Evolutionary conservation across 2,797 vertebrate genomes (phyloP).

Genomic region (Micromesistius poutassou): DNA sequence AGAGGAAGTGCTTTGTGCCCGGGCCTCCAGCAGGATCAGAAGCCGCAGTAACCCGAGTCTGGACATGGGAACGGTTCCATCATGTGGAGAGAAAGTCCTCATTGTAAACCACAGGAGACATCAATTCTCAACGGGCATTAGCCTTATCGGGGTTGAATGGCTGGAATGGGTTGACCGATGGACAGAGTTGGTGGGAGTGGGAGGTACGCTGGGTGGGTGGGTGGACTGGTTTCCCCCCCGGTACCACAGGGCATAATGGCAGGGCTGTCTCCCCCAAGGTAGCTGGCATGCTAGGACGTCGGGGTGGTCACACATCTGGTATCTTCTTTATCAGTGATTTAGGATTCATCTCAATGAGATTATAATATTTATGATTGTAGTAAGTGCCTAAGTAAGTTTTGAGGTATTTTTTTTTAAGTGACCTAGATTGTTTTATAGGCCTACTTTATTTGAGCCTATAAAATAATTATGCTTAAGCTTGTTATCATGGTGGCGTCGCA

Average conservation of each 20-base stretch:
- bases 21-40: slow-evolving; percentile 53
- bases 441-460: neutral
- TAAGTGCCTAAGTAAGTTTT: neutral
- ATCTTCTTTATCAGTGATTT: neutral
- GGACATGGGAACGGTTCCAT: slow-evolving; percentile 46
- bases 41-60: slow-evolving; percentile 62
- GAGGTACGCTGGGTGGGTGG: neutral
- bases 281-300: neutral
- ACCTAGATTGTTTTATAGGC: neutral
- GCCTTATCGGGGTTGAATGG: slow-evolving; percentile 17
- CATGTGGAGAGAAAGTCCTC: slow-evolving; percentile 54
- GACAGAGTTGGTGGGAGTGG: slow-evolving; percentile 4
- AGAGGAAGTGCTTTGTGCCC: slow-evolving; percentile 61
- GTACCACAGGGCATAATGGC: neutral
- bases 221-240: neutral
- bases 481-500: neutral
- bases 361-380: neutral
- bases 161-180: slow-evolving; percentile 21
- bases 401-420: neutral
- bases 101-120: slow-evolving; percentile 49
- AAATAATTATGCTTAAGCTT: neutral
- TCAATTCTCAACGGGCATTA: slow-evolving; percentile 31
- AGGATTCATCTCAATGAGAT: neutral
- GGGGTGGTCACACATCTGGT: too few species aligned
- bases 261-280: too few species aligned